Conservation (phyloP, 2,888 invertebrate genomes). For the Torymus aiolomorphi region DNA sequence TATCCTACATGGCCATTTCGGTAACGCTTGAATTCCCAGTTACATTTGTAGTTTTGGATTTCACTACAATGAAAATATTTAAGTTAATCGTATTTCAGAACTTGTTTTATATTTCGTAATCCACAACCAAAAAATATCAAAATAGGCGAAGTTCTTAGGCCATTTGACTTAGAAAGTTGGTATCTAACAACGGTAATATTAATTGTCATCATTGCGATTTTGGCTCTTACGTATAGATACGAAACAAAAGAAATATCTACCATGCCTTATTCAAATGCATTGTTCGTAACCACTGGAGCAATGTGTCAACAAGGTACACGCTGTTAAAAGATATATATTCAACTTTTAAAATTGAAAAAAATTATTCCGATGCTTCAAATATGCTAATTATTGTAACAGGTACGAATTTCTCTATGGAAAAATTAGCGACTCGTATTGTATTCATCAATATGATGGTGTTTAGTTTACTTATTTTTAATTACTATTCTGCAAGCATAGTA, state of each 20-base stretch:
- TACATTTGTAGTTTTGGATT: too few relatives aligned
- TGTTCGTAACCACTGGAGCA: conserved; percentile 60
- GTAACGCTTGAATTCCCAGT: neutral
- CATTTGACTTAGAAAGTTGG: conserved; percentile 61
- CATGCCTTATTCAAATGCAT: conserved; percentile 49
- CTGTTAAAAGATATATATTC: too few relatives aligned
- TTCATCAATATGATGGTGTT: too few relatives aligned
- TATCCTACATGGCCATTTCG: conserved; percentile 37
- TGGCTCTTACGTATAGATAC: neutral
- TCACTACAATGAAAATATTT: neutral
- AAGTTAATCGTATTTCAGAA: conserved; percentile 52
- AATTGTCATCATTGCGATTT: conserved; percentile 32
- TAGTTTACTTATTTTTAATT: conserved; percentile 68
- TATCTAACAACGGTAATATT: conserved; percentile 55
- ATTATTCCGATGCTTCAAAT: neutral
- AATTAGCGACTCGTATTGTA: too few relatives aligned
- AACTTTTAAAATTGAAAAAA: neutral
- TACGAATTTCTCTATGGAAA: too few relatives aligned
- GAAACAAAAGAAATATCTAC: conserved; percentile 52
- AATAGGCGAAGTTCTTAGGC: conserved; percentile 60
- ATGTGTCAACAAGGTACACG: conserved; percentile 66
- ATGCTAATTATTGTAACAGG: conserved; percentile 48
- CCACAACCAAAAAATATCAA: conserved; percentile 58
- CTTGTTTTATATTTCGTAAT: conserved; percentile 66
- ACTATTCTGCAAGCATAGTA: conserved; percentile 70